Evolutionary conservation across 2,797 vertebrate species (phyloP), one percentile per base, ranked within the genome.

Genomic region (Peromyscus aztecus): DNA sequence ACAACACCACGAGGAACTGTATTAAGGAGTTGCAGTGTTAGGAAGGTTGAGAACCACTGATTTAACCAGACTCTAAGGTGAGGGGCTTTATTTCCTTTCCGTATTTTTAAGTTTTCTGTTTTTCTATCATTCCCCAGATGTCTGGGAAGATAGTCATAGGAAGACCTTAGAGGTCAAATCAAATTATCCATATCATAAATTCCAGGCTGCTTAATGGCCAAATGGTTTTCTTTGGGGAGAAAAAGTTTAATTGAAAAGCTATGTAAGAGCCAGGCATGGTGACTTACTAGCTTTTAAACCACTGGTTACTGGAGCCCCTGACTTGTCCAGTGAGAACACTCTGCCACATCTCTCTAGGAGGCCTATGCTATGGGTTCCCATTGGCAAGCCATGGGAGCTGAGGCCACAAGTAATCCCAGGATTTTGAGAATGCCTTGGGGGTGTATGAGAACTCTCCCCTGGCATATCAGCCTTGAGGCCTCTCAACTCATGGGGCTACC

Each of bases 281-380:
- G 52, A 31, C 19, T 46, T 9, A 0, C 5, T 2, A 49, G 61
- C 76, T 55, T 52, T 86, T 19, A 24, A 40, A 21, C 6, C 23
- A 24, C 10, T 2, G 17, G 27, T 24, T 94, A 34, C 17, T 55
- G 31, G 0, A 2, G 57, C 46, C n/a, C 13, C 3, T 19, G 46
- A 40, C 12, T 27, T 85, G 59, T 24, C 10, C 27, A 12, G 49
- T 10, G 11, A 34, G 23, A 40, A 23, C 3, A 0, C 14, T 40
- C 1, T 0, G 29, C 5, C 14, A 34, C 0, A 0, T 31, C 14
- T 43, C 57, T 61, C 52, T 43, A 37, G n/a, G 31, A 11, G 31
- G 27, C 31, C 63, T 11, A 2, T 0, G 13, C 17, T 1, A 0
- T 13, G 23, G 19, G 37, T 57, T 55, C 61, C 61, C 5, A 27